Evolutionary conservation across 2,888 invertebrate species (phyloP), one percentile per base, ranked within the genome.

Genomic region (Nematopogon swammerdamellus): DNA sequence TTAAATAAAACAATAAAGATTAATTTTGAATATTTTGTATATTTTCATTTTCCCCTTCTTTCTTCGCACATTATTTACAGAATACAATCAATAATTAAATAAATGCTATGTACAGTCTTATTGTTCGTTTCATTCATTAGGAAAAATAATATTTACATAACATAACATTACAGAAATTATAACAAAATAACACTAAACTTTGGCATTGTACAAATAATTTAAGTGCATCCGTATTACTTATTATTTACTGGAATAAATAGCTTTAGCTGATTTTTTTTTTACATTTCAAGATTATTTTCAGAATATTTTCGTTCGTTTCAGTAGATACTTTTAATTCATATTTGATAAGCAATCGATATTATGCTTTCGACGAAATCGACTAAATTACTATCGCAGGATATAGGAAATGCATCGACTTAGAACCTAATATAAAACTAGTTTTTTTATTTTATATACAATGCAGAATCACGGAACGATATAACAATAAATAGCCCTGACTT

Each of bases 301-400:
- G n/a, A n/a, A n/a, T n/a, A n/a, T n/a, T n/a, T n/a, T n/a, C n/a
- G n/a, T n/a, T n/a, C n/a, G n/a, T n/a, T n/a, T n/a, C n/a, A n/a
- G n/a, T n/a, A n/a, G n/a, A n/a, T n/a, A n/a, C n/a, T n/a, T n/a
- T n/a, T n/a, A n/a, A n/a, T n/a, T n/a, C n/a, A n/a, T n/a, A n/a
- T n/a, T n/a, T n/a, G n/a, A n/a, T n/a, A n/a, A n/a, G n/a, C n/a
- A n/a, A n/a, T n/a, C n/a, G n/a, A n/a, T n/a, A n/a, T n/a, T n/a
- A n/a, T n/a, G n/a, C n/a, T n/a, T n/a, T n/a, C n/a, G n/a, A n/a
- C n/a, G n/a, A n/a, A n/a, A 25, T 25, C 8, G 8, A 25, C 25
- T 63, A 69, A 69, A 65, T 63, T 74, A 75, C 57, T 76, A 77
- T 77, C 76, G 77, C 77, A 77, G 76, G 69, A 72, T 65, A 19